Percentiles rank a stretch among this genome's conserved stretches.
These are phyloP conservation scores for Nomia melanderi DNA, from an alignment of 1,140 invertebrate species.

Conservation along the genomic window DNA sequence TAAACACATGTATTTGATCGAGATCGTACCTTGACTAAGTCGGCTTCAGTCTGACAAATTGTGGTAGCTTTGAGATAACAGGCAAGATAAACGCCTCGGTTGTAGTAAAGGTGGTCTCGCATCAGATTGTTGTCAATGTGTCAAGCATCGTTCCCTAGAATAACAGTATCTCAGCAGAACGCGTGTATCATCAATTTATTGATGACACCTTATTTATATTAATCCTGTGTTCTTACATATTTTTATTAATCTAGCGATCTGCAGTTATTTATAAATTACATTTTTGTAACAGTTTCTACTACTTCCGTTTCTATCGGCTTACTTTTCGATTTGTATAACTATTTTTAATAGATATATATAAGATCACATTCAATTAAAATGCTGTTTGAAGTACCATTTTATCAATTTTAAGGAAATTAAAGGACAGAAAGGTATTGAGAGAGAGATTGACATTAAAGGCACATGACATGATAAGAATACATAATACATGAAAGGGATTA, in stretches of 20 bases:
- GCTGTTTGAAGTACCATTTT: too few relatives aligned
- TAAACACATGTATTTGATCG: conserved; percentile 28
- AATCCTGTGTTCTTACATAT: neutral
- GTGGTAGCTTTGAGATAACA: conserved; percentile 62
- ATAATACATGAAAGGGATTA: too few relatives aligned
- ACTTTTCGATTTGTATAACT: too few relatives aligned
- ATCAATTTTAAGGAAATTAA: too few relatives aligned
- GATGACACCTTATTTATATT: conserved; percentile 19
- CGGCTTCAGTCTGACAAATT: conserved; percentile 66
- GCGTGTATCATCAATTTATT: conserved; percentile 24
- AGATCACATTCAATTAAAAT: too few relatives aligned
- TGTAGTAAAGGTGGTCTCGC: conserved; percentile 65
- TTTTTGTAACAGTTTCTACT: too few relatives aligned
- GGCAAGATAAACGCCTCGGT: conserved; percentile 56
- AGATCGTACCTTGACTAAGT: conserved; percentile 37
- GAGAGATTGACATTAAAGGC: too few relatives aligned
- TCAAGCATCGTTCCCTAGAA: conserved; percentile 52
- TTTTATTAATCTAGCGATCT: neutral
- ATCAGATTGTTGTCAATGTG: conserved; percentile 65
- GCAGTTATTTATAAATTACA: too few relatives aligned
- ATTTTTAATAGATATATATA: too few relatives aligned
- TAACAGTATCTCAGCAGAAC: conserved; percentile 31
- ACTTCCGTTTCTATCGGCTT: too few relatives aligned
- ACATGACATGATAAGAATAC: too few relatives aligned
- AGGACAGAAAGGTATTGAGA: too few relatives aligned